Conservation (phyloP, 2,113 vertebrate species). For the Ammodytes marinus region DNA sequence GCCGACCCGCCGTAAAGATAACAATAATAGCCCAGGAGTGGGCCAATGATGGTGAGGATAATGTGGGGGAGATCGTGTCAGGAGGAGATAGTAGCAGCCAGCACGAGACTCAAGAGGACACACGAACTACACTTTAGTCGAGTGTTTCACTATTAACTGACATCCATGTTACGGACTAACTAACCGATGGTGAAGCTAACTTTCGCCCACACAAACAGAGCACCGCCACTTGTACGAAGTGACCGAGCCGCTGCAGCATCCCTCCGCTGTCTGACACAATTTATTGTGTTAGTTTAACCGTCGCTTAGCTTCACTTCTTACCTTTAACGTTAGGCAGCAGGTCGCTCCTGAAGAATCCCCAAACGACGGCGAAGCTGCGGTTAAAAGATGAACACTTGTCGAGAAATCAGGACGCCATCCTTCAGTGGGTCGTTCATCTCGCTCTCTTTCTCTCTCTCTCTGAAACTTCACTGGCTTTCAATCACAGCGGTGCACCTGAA, state of each 20-base stretch:
- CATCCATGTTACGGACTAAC: slow-evolving; percentile 28
- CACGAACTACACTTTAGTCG: slow-evolving; percentile 16
- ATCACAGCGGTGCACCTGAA: slow-evolving; percentile 73
- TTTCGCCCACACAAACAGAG: slow-evolving; percentile 41
- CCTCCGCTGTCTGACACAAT: neutral
- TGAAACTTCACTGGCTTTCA: slow-evolving; percentile 54
- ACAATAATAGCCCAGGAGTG: neutral
- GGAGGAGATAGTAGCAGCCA: neutral
- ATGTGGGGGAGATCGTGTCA: neutral
- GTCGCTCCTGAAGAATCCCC: slow-evolving; percentile 67
- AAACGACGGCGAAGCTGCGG: slow-evolving; percentile 44
- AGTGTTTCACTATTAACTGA: slow-evolving; percentile 26
- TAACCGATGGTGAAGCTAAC: slow-evolving; percentile 45
- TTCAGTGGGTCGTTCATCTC: slow-evolving; percentile 2
- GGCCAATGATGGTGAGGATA: neutral
- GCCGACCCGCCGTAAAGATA: slow-evolving; percentile 39
- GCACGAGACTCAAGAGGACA: slow-evolving; percentile 13
- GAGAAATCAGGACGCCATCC: neutral
- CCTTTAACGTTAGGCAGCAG: slow-evolving; percentile 61
- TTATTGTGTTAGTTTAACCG: slow-evolving; percentile 29
- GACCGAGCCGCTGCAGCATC: neutral
- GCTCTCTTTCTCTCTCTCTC: neutral
- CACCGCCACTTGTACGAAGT: neutral
- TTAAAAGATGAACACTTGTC: slow-evolving; percentile 46
- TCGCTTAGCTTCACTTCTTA: slow-evolving; percentile 56